Base-by-base conservation (phyloP, 2,888 invertebrate genomes). In the Mechanitis messenoides region DNA sequence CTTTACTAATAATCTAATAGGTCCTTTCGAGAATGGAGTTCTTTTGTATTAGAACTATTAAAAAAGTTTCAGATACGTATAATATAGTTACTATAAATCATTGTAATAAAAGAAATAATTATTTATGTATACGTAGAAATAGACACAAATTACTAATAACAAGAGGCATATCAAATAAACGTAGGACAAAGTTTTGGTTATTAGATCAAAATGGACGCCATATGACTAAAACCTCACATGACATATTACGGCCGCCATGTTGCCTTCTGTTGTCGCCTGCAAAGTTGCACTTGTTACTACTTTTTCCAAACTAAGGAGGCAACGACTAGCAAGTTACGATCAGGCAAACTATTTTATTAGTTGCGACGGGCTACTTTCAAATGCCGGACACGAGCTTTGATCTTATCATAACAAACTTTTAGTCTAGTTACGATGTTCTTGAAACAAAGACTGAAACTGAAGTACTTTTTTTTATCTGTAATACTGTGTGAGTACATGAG, bases 171-270 rank as follows among this genome's bases (percentile, higher is more conserved):
- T 50, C 9, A 77, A 85, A 88, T 84, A 84, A 87, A 83, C 78
- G 77, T 74, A 79, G 80, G 83, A 73, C 78, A 71, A 88, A 89
- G 83, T 89, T 89, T 84, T 76, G 76, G 79, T 87, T 90, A 89
- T 90, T 88, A 89, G 83, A 88, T 87, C 82, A 81, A 79, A 76
- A 81, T 80, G 75, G 80, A 71, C 69, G 68, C 80, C 81, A 84
- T 85, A 88, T 86, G 85, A 87, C 88, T 89, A 89, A 89, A 90
- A 89, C 78, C 81, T 73, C 76, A 70, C 77, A 74, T 79, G 80
- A 85, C 87, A 87, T 89, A 89, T 88, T 88, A 87, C 82, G 79
- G 65, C 74, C 77, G 80, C 75, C 84, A 82, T 83, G 78, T 83
- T 82, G 83, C 73, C 73, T 69, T 69, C 71, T 73, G 75, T 76